Conservation (phyloP, 2,888 invertebrate genomes). For the Epirrhoe tristata region DNA sequence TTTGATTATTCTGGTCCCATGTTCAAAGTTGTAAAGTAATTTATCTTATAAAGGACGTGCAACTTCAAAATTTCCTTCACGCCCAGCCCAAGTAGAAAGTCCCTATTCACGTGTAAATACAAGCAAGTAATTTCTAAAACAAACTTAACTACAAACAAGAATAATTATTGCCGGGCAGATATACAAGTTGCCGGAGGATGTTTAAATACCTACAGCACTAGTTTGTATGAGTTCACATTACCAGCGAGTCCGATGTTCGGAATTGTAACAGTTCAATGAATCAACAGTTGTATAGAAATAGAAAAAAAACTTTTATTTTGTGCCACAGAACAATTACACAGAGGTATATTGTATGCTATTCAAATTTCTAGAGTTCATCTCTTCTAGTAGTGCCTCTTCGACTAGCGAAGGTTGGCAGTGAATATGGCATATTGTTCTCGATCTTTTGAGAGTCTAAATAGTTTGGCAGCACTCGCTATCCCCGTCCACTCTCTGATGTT, state of each 20-base stretch:
- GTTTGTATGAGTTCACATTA: background rate
- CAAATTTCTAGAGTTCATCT: too few species aligned
- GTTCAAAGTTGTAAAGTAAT: background rate
- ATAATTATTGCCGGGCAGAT: conserved; percentile 29
- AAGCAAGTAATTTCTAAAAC: conserved; percentile 22
- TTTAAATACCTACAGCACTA: conserved; percentile 11
- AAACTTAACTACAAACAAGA: conserved; percentile 23
- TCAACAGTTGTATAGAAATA: too few species aligned
- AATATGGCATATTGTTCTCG: too few species aligned
- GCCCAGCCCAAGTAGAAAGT: conserved; percentile 4
- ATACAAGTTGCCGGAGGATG: conserved; percentile 26
- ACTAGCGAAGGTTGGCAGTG: too few species aligned
- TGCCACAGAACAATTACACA: too few species aligned
- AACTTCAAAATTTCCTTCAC: conserved; percentile 3
- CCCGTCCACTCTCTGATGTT: too few species aligned
- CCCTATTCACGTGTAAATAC: conserved; percentile 14
- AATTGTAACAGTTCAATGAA: background rate
- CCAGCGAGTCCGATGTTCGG: background rate
- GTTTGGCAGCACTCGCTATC: too few species aligned
- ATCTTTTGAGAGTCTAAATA: too few species aligned
- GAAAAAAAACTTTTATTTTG: too few species aligned
- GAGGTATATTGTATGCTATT: too few species aligned
- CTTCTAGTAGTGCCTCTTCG: too few species aligned
- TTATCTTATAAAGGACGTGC: background rate
- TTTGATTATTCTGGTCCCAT: too few species aligned